phyloP scores from a whole-genome alignment of 2,113 vertebrate genomes.

The Malaclemys terrapin region DNA sequence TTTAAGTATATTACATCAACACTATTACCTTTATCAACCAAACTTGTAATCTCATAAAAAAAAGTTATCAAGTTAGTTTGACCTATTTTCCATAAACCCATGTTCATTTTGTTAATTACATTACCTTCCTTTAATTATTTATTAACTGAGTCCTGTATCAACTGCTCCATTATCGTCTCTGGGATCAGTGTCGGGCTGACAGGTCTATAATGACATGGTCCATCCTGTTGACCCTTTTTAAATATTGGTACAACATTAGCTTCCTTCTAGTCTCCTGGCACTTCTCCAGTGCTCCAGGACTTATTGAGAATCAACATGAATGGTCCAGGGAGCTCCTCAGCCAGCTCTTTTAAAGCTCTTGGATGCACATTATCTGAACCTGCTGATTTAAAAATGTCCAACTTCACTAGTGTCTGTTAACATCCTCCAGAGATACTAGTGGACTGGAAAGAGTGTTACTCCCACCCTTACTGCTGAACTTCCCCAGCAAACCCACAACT shows the following conservation, averaged over 20 bases:
- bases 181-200: neutral
- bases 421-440: neutral
- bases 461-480: constrained; percentile 14
- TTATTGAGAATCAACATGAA: neutral
- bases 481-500: constrained; percentile 1
- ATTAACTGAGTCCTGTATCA: neutral
- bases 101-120: neutral
- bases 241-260: neutral
- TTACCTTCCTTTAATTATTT: neutral
- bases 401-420: neutral
- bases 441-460: neutral
- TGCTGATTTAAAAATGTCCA: neutral
- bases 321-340: neutral
- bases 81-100: neutral
- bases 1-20: neutral
- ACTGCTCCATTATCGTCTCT: neutral
- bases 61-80: neutral
- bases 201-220: neutral
- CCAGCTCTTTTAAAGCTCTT: neutral
- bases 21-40: neutral
- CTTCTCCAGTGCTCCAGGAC: neutral
- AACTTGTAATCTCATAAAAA: neutral
- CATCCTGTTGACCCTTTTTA: neutral
- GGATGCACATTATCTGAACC: neutral
- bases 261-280: neutral